Conservation (phyloP, 2,113 vertebrate genomes). For the Odocoileus hemionus region DNA sequence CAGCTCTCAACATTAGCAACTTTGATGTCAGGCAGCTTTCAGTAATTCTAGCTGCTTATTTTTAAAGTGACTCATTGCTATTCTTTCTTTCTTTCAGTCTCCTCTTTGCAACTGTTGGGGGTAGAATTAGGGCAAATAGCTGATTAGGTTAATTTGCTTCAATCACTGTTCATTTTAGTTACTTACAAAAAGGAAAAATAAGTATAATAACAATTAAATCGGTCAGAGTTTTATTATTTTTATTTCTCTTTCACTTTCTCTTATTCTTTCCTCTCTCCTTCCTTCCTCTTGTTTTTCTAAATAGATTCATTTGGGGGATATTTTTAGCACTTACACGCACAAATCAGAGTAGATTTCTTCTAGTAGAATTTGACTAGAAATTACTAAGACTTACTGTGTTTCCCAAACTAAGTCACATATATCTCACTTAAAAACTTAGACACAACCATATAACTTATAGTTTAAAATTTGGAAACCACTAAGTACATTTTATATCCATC, state of each 20-base stretch:
- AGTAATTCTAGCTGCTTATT: neutral
- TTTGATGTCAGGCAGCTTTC: neutral
- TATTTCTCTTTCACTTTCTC: neutral
- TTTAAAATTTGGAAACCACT: neutral
- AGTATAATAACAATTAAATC: neutral
- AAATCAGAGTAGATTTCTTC: neutral
- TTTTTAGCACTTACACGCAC: neutral
- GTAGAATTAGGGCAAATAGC: neutral
- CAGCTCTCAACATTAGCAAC: neutral
- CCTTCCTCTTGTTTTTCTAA: neutral
- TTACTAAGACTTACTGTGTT: neutral
- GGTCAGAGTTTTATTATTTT: neutral
- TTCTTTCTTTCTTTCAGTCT: neutral
- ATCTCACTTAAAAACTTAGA: slow-evolving; percentile 24
- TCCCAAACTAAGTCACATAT: slow-evolving; percentile 16
- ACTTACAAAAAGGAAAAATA: neutral
- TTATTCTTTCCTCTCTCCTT: neutral
- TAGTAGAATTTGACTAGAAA: slow-evolving; percentile 4
- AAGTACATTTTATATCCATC: neutral
- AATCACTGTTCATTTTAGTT: neutral
- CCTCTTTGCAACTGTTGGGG: neutral
- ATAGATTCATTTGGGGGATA: neutral
- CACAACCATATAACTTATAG: neutral
- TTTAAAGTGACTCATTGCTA: neutral
- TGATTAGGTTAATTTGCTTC: neutral